These are phyloP conservation scores for Vespertilio murinus DNA, from an alignment of 2,797 vertebrate genomes.

Conservation along the genomic window DNA sequence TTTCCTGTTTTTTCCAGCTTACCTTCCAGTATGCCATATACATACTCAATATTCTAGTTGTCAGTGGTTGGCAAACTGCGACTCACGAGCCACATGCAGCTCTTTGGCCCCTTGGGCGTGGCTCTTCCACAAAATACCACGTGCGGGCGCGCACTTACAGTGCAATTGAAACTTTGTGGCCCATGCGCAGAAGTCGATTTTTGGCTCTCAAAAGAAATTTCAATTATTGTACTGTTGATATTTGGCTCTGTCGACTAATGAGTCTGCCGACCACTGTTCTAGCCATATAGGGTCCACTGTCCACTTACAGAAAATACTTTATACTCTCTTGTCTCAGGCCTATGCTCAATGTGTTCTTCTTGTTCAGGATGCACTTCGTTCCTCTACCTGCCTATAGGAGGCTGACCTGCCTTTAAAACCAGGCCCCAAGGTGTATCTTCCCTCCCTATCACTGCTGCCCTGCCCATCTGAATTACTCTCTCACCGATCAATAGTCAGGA, in stretches of 20 bases:
- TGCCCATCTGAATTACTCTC: neutral
- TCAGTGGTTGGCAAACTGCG: too few species aligned
- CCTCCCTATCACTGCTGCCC: neutral
- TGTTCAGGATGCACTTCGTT: neutral
- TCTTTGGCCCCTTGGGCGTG: too few species aligned
- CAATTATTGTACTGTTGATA: too few species aligned
- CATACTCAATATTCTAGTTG: neutral
- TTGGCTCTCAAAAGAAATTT: too few species aligned
- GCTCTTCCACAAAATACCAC: too few species aligned
- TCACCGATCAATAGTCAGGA: neutral
- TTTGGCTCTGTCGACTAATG: too few species aligned
- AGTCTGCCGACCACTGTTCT: too few species aligned
- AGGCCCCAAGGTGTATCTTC: neutral
- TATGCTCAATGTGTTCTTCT: neutral
- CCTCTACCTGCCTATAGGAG: neutral
- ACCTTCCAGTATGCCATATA: neutral
- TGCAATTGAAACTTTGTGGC: too few species aligned
- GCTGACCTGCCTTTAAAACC: neutral
- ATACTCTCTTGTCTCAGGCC: neutral
- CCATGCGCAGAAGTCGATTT: too few species aligned
- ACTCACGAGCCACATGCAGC: too few species aligned
- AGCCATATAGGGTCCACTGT: neutral
- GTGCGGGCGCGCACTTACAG: too few species aligned
- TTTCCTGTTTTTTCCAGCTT: constrained; percentile 11
- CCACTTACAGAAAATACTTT: neutral